A percentile compares a stretch with the other conserved stretches of the same genome.
These are phyloP conservation scores for Nipponacmea schrenckii DNA, from an alignment of 2,888 invertebrate genomes.

Conservation along the genomic window DNA sequence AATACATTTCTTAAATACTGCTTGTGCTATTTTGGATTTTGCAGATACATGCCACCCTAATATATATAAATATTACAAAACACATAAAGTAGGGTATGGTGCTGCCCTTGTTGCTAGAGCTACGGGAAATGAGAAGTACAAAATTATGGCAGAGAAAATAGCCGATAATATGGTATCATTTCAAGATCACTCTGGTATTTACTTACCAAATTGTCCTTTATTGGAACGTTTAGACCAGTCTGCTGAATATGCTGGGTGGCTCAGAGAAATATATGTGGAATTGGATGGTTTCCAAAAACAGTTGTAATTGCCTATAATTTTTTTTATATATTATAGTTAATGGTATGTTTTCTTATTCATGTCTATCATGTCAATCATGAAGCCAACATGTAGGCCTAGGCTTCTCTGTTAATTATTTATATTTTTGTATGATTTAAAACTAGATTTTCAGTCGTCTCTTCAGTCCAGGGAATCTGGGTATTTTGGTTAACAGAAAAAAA, in stretches of 20 bases:
- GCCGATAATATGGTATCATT: constrained; percentile 15
- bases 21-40: constrained; percentile 17
- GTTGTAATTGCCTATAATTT: no score
- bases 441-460: no score
- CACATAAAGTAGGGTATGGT: constrained; percentile 23
- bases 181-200: constrained; percentile 10
- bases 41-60: constrained; percentile 13
- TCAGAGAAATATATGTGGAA: constrained; percentile 13
- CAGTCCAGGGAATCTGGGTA: no score
- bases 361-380: no score
- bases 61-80: constrained; percentile 14
- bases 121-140: constrained; percentile 19
- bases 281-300: constrained; percentile 6
- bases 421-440: no score
- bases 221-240: constrained; percentile 13
- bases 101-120: constrained; percentile 16
- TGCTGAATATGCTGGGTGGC: constrained; percentile 18
- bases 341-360: no score
- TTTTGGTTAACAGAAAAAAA: no score
- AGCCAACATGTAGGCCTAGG: no score
- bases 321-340: no score
- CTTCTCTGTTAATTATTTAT: no score
- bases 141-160: constrained; percentile 17
- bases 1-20: constrained; percentile 11
- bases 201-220: neutral